phyloP scores from a whole-genome alignment of 2,113 vertebrate genomes.

The Cacatua alba region DNA sequence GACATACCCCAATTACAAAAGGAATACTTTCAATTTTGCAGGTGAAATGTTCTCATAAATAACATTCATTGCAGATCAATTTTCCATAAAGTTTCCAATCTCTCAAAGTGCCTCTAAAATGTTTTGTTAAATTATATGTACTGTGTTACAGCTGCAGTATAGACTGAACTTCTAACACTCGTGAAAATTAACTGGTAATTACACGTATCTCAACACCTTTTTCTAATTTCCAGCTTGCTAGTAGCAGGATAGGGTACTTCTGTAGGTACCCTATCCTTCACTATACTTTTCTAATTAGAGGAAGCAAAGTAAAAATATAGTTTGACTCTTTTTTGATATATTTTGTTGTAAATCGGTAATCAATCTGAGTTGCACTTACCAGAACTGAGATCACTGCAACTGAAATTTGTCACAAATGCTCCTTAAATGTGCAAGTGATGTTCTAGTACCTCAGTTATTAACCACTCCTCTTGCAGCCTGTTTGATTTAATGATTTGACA shows the following conservation, averaged over 20 bases:
- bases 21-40: not conserved
- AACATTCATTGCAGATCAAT: constrained; percentile 53
- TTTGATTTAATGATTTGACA: not conserved
- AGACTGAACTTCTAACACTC: not conserved
- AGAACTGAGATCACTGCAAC: not conserved
- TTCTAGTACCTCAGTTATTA: not conserved
- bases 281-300: not conserved
- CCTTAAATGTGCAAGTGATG: not conserved
- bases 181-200: not conserved
- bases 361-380: not conserved
- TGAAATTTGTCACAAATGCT: not conserved
- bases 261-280: not conserved
- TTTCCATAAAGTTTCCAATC: constrained; percentile 2
- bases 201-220: not conserved
- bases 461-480: not conserved
- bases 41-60: constrained; percentile 35
- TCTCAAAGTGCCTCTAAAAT: not conserved
- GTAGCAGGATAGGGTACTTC: not conserved
- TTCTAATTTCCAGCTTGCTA: not conserved
- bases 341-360: not conserved
- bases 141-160: not conserved
- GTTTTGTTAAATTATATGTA: not conserved
- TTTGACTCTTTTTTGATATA: not conserved
- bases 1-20: not conserved
- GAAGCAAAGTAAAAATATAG: not conserved